These are phyloP conservation scores for Forpus xanthops DNA, from an alignment of 2,797 vertebrate genomes.

Conservation along the genomic window DNA sequence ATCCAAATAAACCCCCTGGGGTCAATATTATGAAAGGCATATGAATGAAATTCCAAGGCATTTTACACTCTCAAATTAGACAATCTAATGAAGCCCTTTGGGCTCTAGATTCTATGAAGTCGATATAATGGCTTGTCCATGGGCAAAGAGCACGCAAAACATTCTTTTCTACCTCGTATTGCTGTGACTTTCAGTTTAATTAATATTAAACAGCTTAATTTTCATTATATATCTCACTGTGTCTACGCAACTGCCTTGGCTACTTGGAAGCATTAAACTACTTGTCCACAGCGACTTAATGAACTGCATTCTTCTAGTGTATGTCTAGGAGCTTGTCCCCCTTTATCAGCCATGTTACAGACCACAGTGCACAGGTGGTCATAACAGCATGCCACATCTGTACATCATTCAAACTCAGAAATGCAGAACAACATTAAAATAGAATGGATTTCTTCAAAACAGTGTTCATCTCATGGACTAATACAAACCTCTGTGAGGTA, in stretches of 20 bases:
- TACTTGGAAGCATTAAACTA: constrained; percentile 10
- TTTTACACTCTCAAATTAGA: neutral
- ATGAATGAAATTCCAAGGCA: neutral
- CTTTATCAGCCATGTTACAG: neutral
- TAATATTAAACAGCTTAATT: neutral
- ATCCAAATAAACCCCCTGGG: neutral
- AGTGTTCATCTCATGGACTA: neutral
- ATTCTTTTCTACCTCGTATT: neutral
- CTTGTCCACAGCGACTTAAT: constrained; percentile 6
- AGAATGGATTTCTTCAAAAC: neutral
- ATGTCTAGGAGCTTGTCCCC: neutral
- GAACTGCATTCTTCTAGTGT: neutral
- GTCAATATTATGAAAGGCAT: neutral
- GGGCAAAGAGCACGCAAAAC: neutral
- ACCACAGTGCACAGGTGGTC: neutral
- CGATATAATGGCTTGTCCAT: neutral
- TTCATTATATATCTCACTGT: neutral
- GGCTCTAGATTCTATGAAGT: neutral
- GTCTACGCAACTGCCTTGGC: neutral
- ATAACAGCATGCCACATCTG: neutral
- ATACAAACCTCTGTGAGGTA: neutral
- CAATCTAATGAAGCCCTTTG: neutral
- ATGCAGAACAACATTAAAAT: neutral
- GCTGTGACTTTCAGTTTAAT: constrained; percentile 11
- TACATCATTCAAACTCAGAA: constrained; percentile 19